Conservation (phyloP, 1,140 invertebrate genomes). For the Rhyzopertha dominica region DNA sequence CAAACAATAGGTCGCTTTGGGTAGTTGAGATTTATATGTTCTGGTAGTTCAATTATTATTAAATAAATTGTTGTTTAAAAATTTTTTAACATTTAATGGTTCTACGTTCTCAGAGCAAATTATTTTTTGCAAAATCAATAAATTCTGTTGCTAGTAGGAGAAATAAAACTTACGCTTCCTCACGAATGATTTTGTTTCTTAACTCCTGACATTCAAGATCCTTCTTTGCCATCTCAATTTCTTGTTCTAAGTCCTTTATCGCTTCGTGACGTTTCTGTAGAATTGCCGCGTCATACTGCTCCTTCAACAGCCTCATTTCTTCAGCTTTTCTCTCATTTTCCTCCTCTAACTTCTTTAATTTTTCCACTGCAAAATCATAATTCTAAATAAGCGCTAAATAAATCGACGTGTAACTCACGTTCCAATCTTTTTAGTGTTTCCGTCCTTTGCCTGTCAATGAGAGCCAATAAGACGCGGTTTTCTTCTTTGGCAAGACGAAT, state of each 20-base stretch:
- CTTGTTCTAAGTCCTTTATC: constrained; percentile 24
- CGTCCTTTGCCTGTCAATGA: constrained; percentile 34
- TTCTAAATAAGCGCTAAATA: constrained; percentile 7
- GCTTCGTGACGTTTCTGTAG: constrained; percentile 34
- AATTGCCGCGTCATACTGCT: constrained; percentile 34
- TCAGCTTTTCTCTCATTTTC: constrained; percentile 30
- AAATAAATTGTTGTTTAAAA: too few relatives aligned
- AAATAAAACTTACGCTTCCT: constrained; percentile 36
- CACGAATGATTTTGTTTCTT: constrained; percentile 30
- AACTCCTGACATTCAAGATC: constrained; percentile 28
- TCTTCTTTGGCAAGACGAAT: constrained; percentile 19
- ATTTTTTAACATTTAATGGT: too few relatives aligned
- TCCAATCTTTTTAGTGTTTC: constrained; percentile 35
- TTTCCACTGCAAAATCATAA: constrained; percentile 31
- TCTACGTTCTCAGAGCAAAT: background rate
- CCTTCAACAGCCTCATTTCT: constrained; percentile 29
- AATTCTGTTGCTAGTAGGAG: background rate
- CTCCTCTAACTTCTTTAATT: constrained; percentile 24
- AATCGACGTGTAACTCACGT: constrained; percentile 24
- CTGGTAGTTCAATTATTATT: background rate
- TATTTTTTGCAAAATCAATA: background rate
- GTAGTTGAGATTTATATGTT: too few relatives aligned
- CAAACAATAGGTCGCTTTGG: too few relatives aligned
- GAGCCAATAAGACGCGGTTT: constrained; percentile 22
- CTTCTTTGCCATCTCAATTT: constrained; percentile 29